phyloP scores from a whole-genome alignment of 2,888 invertebrate species.

The Hirtodrosophila trivittata region DNA sequence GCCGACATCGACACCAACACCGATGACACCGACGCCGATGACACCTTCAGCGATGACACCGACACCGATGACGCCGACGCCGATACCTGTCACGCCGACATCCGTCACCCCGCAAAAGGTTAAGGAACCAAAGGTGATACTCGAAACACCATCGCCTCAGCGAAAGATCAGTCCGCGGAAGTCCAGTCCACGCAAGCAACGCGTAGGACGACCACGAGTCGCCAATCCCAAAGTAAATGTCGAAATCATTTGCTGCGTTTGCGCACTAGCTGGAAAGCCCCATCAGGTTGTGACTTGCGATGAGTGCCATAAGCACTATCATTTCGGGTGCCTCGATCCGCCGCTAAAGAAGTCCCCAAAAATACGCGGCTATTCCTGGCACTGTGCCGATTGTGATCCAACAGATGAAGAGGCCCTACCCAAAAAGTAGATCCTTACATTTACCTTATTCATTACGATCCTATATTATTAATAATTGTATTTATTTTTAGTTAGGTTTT shows the following conservation, averaged over 20 bases:
- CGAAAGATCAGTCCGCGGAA: constrained; percentile 81
- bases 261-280: constrained; percentile 71
- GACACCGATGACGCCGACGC: background rate
- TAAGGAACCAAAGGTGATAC: constrained; percentile 17
- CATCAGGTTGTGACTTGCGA: constrained; percentile 89
- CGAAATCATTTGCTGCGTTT: constrained; percentile 79
- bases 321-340: constrained; percentile 96
- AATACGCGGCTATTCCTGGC: constrained; percentile 97
- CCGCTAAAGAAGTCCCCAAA: constrained; percentile 97
- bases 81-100: constrained; percentile 1
- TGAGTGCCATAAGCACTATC: constrained; percentile 94
- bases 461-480: background rate
- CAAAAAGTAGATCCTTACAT: constrained; percentile 24
- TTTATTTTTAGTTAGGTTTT: constrained; percentile 22
- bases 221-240: constrained; percentile 57
- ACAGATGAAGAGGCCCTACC: constrained; percentile 85
- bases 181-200: constrained; percentile 62
- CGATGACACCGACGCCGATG: constrained; percentile 10
- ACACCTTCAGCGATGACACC: constrained; percentile 6
- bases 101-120: constrained; percentile 32
- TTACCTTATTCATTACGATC: constrained; percentile 1
- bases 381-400: constrained; percentile 97
- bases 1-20: background rate
- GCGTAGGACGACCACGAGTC: constrained; percentile 57
- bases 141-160: constrained; percentile 43